Conservation (phyloP, 53 echinoderm and acorn worm species). For the Holothuria scabra region DNA sequence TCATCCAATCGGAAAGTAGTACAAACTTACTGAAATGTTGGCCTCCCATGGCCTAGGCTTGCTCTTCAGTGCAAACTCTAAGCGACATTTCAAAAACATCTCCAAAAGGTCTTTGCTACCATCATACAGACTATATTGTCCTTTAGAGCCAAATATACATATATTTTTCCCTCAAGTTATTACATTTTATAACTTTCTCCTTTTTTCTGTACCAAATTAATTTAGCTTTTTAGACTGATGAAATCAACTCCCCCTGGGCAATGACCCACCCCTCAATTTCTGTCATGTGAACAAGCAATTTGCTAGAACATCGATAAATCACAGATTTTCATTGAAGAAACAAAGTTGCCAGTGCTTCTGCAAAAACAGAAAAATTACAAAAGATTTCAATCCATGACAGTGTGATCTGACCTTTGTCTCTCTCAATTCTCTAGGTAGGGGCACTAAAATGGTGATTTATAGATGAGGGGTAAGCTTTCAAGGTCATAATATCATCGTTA, state of each 20-base stretch:
- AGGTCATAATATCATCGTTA: slow-evolving; percentile 12
- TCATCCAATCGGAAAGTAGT: too few species aligned
- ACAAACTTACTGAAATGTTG: too few species aligned
- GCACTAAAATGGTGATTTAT: slow-evolving; percentile 21
- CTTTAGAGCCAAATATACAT: not conserved
- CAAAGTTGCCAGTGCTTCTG: not conserved
- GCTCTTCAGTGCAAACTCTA: too few species aligned
- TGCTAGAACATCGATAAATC: slow-evolving; percentile 21
- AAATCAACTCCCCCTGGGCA: slow-evolving; percentile 26
- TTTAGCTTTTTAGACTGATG: slow-evolving; percentile 15
- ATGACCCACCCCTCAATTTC: slow-evolving; percentile 28
- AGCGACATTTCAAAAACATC: too few species aligned
- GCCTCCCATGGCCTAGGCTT: too few species aligned
- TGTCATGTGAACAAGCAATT: slow-evolving; percentile 30
- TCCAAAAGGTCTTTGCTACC: too few species aligned
- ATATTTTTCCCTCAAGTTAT: not conserved
- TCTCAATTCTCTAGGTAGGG: slow-evolving; percentile 18
- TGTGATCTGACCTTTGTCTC: slow-evolving; percentile 4
- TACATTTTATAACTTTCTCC: not conserved
- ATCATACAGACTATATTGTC: not conserved
- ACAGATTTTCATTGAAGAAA: not conserved
- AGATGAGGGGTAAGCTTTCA: not conserved
- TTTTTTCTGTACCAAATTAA: slow-evolving; percentile 2
- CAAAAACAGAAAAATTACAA: not conserved
- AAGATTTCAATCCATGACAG: slow-evolving; percentile 11